Conservation (phyloP, 2,888 invertebrate genomes). For the Hylaea fasciaria region DNA sequence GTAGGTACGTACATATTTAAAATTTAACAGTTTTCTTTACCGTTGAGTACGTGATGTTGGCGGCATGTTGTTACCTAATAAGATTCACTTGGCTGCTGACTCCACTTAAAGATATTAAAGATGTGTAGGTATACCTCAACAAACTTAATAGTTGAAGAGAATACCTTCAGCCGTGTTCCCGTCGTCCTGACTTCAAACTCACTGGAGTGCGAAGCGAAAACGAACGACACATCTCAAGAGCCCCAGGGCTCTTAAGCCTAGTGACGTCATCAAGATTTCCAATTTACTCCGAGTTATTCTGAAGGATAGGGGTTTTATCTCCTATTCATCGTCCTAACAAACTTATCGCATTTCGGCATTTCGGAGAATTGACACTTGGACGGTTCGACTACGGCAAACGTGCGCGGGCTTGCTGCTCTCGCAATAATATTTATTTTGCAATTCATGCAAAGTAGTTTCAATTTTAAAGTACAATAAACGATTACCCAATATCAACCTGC, state of each 20-base stretch:
- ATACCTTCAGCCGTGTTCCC: conserved; percentile 19
- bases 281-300: conserved; percentile 54
- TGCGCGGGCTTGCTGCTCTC: background rate
- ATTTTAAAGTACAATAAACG: no score
- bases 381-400: conserved; percentile 20
- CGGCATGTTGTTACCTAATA: no score
- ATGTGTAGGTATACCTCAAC: conserved; percentile 1
- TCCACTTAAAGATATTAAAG: no score
- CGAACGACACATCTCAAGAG: conserved; percentile 48
- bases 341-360: conserved; percentile 50
- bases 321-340: conserved; percentile 48
- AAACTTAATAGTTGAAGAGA: conserved; percentile 21
- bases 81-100: no score
- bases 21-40: conserved; percentile 1
- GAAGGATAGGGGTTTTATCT: conserved; percentile 56
- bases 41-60: no score
- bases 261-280: conserved; percentile 57
- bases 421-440: background rate
- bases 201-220: conserved; percentile 48
- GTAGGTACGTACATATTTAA: no score
- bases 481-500: no score
- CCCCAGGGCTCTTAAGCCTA: conserved; percentile 49
- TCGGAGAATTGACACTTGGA: conserved; percentile 37
- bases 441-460: no score
- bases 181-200: conserved; percentile 46